Conservation (phyloP, 2,797 vertebrate species). For the Cyclura pinguis region DNA sequence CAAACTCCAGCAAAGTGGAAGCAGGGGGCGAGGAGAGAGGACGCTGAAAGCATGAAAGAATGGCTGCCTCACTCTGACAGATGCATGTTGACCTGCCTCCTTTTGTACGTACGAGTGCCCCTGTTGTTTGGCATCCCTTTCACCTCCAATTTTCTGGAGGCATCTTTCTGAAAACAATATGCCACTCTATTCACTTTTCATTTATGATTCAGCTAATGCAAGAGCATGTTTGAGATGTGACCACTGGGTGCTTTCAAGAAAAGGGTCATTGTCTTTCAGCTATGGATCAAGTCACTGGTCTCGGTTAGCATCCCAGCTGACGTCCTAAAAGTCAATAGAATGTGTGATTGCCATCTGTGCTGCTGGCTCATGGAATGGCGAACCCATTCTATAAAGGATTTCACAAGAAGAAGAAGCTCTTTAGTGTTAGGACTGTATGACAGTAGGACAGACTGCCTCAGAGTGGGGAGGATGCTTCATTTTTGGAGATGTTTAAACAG, state of each 20-base stretch:
- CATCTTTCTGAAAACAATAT: conserved; percentile 13
- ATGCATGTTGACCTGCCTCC: fast-evolving
- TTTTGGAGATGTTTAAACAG: too few relatives aligned
- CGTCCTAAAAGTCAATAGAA: conserved; percentile 36
- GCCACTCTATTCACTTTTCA: conserved; percentile 17
- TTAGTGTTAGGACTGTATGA: too few relatives aligned
- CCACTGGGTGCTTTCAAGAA: background rate
- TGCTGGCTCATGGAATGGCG: too few relatives aligned
- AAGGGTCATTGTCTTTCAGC: background rate
- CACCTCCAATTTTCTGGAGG: conserved; percentile 4
- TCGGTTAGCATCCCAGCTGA: fast-evolving
- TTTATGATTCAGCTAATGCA: conserved; percentile 15
- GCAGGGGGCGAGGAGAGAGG: too few relatives aligned
- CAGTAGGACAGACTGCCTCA: too few relatives aligned
- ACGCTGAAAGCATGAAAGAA: fast-evolving
- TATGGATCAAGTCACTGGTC: background rate
- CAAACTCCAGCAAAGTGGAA: fast-evolving
- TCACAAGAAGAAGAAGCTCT: too few relatives aligned
- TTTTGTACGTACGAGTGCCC: background rate
- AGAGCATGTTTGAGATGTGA: conserved; percentile 2
- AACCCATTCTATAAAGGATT: too few relatives aligned
- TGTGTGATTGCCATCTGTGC: background rate
- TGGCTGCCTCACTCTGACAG: fast-evolving
- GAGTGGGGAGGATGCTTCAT: too few relatives aligned
- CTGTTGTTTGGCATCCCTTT: background rate